phyloP scores from a whole-genome alignment of 2,888 invertebrate genomes.

The Lithophane socia region DNA sequence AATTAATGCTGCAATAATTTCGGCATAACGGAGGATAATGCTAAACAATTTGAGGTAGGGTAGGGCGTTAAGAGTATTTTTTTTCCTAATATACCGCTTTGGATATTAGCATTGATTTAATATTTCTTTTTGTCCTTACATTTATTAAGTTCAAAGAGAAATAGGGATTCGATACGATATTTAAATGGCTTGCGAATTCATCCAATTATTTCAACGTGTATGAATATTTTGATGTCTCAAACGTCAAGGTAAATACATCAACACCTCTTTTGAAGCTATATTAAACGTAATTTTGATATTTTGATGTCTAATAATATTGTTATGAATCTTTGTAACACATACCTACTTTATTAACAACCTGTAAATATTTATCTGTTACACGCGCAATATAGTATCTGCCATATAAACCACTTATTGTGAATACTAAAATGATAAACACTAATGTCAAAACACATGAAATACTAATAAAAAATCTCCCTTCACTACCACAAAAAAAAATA shows the following conservation, averaged over 20 bases:
- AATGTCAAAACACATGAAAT: background rate
- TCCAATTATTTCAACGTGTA: conserved; percentile 10
- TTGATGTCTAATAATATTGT: background rate
- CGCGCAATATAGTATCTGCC: too few relatives aligned
- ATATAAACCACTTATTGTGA: too few relatives aligned
- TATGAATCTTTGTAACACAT: background rate
- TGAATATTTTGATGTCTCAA: conserved; percentile 6
- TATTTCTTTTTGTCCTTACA: conserved; percentile 1
- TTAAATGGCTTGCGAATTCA: conserved; percentile 25
- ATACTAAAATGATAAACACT: background rate
- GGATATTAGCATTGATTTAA: conserved; percentile 20
- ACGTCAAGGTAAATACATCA: conserved; percentile 17
- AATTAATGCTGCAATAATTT: too few relatives aligned
- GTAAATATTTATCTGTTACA: background rate
- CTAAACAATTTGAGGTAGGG: too few relatives aligned
- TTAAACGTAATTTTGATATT: background rate
- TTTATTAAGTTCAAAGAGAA: conserved; percentile 3
- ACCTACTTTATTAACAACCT: background rate
- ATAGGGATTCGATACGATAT: background rate
- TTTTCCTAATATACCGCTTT: conserved; percentile 13
- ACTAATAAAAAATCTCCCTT: background rate
- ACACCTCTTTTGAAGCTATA: conserved; percentile 15
- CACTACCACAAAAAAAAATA: rapidly evolving
- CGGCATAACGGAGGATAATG: too few relatives aligned
- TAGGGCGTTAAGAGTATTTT: conserved; percentile 17